Evolutionary conservation across 2,888 invertebrate species (phyloP).

Genomic region (Melieria omissa): DNA sequence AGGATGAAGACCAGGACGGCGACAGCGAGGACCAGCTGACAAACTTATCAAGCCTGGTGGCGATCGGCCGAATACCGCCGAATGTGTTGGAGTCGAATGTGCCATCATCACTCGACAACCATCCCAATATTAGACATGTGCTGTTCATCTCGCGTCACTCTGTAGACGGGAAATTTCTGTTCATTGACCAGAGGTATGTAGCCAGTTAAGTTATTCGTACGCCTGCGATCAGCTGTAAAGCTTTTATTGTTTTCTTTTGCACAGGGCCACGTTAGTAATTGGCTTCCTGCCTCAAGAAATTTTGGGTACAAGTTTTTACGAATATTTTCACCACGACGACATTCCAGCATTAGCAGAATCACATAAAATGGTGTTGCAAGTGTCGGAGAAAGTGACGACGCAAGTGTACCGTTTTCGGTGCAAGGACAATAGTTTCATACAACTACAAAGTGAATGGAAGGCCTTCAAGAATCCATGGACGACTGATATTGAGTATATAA

Average conservation of each 20-base stretch:
- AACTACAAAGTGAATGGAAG: constrained; percentile 86
- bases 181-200: constrained; percentile 86
- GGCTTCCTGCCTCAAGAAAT: constrained; percentile 95
- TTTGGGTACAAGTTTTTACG: constrained; percentile 91
- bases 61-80: constrained; percentile 82
- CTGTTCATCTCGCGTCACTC: constrained; percentile 88
- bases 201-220: not conserved
- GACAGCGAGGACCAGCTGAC: constrained; percentile 71
- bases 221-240: not conserved
- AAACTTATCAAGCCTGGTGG: constrained; percentile 88
- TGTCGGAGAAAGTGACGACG: constrained; percentile 73
- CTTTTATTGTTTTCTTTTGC: no score
- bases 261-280: constrained; percentile 85
- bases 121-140: constrained; percentile 72
- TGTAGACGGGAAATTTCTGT: constrained; percentile 91
- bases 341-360: constrained; percentile 82
- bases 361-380: constrained; percentile 82
- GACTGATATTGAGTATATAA: constrained; percentile 90
- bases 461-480: constrained; percentile 96
- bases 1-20: constrained; percentile 76
- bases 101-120: constrained; percentile 65
- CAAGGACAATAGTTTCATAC: constrained; percentile 78
- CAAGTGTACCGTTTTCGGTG: constrained; percentile 82
- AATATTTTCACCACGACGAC: constrained; percentile 88
- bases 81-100: constrained; percentile 69